phyloP scores from a whole-genome alignment of 2,113 vertebrate genomes.

The Brienomyrus longianalis region DNA sequence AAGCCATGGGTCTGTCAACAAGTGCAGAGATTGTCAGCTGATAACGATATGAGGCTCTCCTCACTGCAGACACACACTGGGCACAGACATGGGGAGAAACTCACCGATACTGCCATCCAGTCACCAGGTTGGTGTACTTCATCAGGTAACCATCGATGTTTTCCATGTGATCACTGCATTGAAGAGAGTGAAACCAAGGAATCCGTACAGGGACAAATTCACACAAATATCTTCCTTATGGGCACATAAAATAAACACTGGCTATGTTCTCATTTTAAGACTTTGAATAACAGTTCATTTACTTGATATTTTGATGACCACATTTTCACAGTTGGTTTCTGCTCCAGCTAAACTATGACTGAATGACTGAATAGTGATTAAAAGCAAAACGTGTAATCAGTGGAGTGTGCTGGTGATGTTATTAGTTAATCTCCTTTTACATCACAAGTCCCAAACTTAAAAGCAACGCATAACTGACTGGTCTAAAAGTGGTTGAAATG shows the following conservation, averaged over 20 bases:
- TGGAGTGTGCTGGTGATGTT: not conserved
- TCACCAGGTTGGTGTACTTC: slow-evolving; percentile 98
- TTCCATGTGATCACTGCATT: slow-evolving; percentile 91
- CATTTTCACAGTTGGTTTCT: not conserved
- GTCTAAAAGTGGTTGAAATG: not conserved
- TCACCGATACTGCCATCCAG: slow-evolving; percentile 97
- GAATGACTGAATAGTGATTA: not conserved
- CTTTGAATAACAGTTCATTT: no score
- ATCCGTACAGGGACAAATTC: not conserved
- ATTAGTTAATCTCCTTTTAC: no score
- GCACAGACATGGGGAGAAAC: slow-evolving; percentile 23
- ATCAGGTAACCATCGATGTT: slow-evolving; percentile 91
- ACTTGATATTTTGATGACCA: no score
- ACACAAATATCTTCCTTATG: not conserved
- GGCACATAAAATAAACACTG: not conserved
- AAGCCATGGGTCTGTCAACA: not conserved
- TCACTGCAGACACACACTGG: not conserved
- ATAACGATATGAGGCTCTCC: not conserved
- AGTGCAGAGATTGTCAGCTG: not conserved
- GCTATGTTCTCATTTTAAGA: not conserved
- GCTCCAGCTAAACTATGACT: not conserved
- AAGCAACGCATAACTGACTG: not conserved
- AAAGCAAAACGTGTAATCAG: not conserved
- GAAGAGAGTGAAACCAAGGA: not conserved
- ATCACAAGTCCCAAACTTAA: not conserved